Conservation (phyloP, 2,797 vertebrate genomes). For the Acipenser oxyrinchus region DNA sequence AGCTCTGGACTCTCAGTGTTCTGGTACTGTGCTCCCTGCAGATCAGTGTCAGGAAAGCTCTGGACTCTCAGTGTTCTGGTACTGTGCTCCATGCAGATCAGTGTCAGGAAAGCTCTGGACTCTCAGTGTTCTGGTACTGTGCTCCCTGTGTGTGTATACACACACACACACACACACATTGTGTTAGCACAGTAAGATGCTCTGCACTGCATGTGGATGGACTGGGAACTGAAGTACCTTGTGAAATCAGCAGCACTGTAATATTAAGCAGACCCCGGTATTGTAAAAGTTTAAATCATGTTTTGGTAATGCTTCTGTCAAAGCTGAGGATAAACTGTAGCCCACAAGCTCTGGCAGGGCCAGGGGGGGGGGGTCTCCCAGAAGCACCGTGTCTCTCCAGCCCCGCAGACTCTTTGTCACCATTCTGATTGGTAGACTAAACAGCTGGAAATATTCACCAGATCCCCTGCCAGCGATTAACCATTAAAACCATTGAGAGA, state of each 20-base stretch:
- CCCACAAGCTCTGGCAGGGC: slow-evolving; percentile 1
- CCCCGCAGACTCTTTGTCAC: slow-evolving; percentile 80
- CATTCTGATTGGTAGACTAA: slow-evolving; percentile 89
- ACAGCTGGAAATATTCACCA: slow-evolving; percentile 68
- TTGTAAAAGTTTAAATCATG: slow-evolving; percentile 8
- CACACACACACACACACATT: background rate
- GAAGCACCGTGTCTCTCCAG: slow-evolving; percentile 4
- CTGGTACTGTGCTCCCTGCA: too few relatives aligned
- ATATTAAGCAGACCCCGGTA: slow-evolving; percentile 19
- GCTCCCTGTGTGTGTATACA: background rate
- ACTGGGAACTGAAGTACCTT: slow-evolving; percentile 7
- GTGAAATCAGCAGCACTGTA: slow-evolving; percentile 16
- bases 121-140: background rate
- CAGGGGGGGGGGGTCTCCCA: background rate
- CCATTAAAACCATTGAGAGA: slow-evolving; percentile 46
- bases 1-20: too few relatives aligned
- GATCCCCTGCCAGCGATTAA: slow-evolving; percentile 33
- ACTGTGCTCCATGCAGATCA: too few relatives aligned
- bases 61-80: too few relatives aligned
- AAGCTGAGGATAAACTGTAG: slow-evolving; percentile 17
- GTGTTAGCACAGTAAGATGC: too few relatives aligned
- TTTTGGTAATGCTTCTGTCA: slow-evolving; percentile 19
- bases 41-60: too few relatives aligned
- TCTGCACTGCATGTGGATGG: too few relatives aligned
- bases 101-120: too few relatives aligned